Evolutionary conservation across 2,888 invertebrate species (phyloP), one percentile per base, ranked within the genome.

Genomic region (Willowsia nigromaculata): DNA sequence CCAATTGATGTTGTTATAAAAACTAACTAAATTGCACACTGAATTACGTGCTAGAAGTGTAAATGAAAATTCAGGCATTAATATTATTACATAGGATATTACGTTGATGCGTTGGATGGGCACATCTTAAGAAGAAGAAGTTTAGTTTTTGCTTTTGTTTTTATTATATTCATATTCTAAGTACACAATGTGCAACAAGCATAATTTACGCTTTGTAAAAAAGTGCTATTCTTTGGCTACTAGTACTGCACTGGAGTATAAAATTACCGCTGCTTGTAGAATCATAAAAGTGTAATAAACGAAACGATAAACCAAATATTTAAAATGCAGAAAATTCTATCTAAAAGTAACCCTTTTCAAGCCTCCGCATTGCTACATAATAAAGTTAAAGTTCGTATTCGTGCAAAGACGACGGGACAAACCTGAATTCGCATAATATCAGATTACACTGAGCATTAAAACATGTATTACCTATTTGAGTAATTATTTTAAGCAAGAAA

Each of bases 221-320:
- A 74, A 47, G 50, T 53, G 47, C n/a, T 18, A 62, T 30, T 25
- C 7, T 71, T 71, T 71, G 25, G 47, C 76, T 30, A 33, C 76
- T 11, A 74, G 30, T 25, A 47, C 18, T 3, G 47, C 43, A 9
- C 22, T 43, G 71, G 25, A 40, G 33, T 30, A 50, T 53, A 76
- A 53, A 50, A 43, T 30, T 27, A 76, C 50, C 18, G 27, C 43
- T 76, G 76, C 47, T 74, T 50, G 76, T 25, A 40, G 25, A 25
- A n/a, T 30, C 30, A 76, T 76, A 82, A 62, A 82, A 62, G n/a
- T 40, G 47, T 40, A 82, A 82, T 82, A 82, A 65, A 62, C 62
- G 22, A 40, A 47, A 40, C 43, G 65, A 82, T 82, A 65, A 82
- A 82, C n/a, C n/a, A n/a, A n/a, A n/a, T n/a, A n/a, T 43, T 47